Evolutionary conservation across 2,113 vertebrate species (phyloP), one percentile per base, ranked within the genome.

Genomic region (Crotalus horridus): DNA sequence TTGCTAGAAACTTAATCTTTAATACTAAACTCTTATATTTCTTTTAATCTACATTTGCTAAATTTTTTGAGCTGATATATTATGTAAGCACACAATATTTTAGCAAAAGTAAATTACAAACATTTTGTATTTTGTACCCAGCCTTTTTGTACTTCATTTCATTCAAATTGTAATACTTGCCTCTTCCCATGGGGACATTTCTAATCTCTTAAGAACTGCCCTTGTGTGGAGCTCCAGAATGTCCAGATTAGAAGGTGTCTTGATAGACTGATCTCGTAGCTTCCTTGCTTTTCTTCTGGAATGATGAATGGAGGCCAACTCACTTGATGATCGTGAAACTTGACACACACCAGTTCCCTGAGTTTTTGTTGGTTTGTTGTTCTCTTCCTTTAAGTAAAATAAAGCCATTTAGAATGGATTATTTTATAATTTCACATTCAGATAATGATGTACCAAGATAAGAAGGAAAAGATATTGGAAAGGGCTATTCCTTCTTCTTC

Each of bases 201-300:
- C 99, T 96, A 99, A 97, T 95, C 98, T 98, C 97, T 97, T 98
- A 95, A 99, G 98, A 43, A 99, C 99, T 95, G 99, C 99, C 91
- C 98, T 98, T 0, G 99, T 99, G 96, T 99, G 99, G 85, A 98
- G 98, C 95, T 99, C 99, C 81, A 99, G 96, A 96, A 99, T 98
- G 96, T 99, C 99, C 92, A 99, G 97, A 95, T 99, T 99, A 39
- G 99, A 98, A 95, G 99, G 98, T 89, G 98, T 95, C 97, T 98
- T 99, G 94, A 97, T 97, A 6, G 90, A 96, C 88, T 99, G 98
- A 94, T 99, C 99, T 95, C 98, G 97, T 91, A 99, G 98, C 93
- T 98, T 98, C 95, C 99, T 97, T 96, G 98, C 98, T 9, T 98
- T 98, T 90, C 98, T 94, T 88, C 98, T 97, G 43, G 98, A 98